phyloP scores from a whole-genome alignment of 1,140 invertebrate species.

The Drosophila pandora region DNA sequence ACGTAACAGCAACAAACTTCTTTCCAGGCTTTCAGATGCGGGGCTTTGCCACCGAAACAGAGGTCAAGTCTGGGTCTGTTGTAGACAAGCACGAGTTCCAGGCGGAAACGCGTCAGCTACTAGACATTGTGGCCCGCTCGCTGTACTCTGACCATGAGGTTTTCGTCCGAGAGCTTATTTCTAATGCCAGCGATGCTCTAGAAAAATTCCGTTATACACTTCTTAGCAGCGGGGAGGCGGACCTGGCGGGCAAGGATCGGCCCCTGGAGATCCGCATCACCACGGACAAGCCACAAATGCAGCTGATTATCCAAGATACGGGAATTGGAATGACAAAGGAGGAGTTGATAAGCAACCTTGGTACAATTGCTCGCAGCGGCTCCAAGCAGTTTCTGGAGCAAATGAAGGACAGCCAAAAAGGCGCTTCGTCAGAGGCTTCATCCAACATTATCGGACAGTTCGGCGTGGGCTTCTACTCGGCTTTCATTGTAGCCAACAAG shows the following conservation, averaged over 20 bases:
- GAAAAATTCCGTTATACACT: conserved; percentile 95
- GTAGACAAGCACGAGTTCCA: conserved; percentile 93
- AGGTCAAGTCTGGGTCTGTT: neutral
- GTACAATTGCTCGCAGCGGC: conserved; percentile 97
- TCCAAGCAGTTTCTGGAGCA: conserved; percentile 97
- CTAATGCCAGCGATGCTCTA: conserved; percentile 98
- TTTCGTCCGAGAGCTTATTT: conserved; percentile 97
- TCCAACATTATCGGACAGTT: conserved; percentile 98
- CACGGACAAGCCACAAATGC: conserved; percentile 94
- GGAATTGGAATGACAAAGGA: conserved; percentile 98
- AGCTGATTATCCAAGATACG: conserved; percentile 95
- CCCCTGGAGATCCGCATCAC: conserved; percentile 94
- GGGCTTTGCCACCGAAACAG: conserved; percentile 38
- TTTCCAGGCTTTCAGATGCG: conserved; percentile 21
- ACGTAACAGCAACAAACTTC: neutral
- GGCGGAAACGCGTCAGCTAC: conserved; percentile 96
- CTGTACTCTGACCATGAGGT: conserved; percentile 99
- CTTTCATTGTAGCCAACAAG: conserved; percentile 98
- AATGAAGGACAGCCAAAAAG: conserved; percentile 88
- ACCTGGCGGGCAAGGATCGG: conserved; percentile 85
- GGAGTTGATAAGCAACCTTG: conserved; percentile 95
- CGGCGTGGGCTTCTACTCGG: conserved; percentile 99
- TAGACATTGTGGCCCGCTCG: conserved; percentile 98
- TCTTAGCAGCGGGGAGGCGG: conserved; percentile 84
- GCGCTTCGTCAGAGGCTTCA: conserved; percentile 85